Conservation (phyloP, 2,113 vertebrate genomes). For the Benitochromis conjunctus region DNA sequence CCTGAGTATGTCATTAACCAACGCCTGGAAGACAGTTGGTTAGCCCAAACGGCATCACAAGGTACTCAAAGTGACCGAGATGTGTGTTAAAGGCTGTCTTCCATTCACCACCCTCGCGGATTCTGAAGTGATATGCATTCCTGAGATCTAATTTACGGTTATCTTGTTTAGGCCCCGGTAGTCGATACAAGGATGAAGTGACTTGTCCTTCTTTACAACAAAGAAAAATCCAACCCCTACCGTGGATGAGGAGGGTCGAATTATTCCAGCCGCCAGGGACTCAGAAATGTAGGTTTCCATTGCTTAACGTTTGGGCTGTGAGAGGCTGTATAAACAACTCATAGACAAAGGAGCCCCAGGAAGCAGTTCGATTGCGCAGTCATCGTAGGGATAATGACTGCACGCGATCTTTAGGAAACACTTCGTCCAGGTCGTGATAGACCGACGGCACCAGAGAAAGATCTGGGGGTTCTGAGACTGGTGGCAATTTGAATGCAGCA, state of each 20-base stretch:
- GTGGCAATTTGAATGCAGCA: not conserved
- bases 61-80: not conserved
- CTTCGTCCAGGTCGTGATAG: not conserved
- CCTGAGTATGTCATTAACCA: not conserved
- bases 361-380: not conserved
- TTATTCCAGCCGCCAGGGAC: no score
- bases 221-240: no score
- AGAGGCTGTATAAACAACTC: not conserved
- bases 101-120: not conserved
- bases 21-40: not conserved
- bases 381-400: not conserved
- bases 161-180: no score
- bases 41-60: not conserved
- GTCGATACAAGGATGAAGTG: no score
- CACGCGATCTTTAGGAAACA: not conserved
- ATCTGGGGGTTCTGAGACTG: not conserved
- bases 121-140: not conserved
- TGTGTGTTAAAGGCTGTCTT: not conserved
- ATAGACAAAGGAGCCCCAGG: not conserved
- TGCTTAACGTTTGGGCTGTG: no score
- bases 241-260: no score
- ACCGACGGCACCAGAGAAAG: not conserved
- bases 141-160: no score
- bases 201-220: no score
- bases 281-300: no score